Evolutionary conservation across 2,888 invertebrate species (phyloP), one percentile per base, ranked within the genome.

Genomic region (Erebia aethiops): DNA sequence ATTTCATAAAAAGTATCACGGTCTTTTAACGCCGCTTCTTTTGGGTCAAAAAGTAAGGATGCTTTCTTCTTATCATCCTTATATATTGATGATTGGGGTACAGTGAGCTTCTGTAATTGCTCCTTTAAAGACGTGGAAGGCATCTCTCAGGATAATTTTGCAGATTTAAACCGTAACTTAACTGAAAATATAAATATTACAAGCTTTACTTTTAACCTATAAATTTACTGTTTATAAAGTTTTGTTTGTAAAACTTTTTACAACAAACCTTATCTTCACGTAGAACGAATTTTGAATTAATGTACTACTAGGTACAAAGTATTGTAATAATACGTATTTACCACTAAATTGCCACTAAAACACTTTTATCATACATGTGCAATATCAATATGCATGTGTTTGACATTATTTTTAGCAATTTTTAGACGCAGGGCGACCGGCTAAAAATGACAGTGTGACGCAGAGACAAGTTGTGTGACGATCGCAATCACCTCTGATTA

Each of bases 21-120:
- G 80, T 97, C 97, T 80, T 98, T 95, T 57, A 95, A 95, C 0
- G 98, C 98, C 0, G 99, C 99, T 87, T 98, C 98, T 82, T 96
- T 97, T 0, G 97, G 95, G 81, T 98, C 97, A 85, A 99, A 99
- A 1, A 99, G 90, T 77, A 99, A 94, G 0, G 99, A 99, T 13
- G 96, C 94, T 62, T 95, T 95, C 79, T 95, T 96, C 78, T 95
- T 96, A 70, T 95, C 95, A 81, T 96, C 95, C 66, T 94, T 88
- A 49, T 97, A 89, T 5, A 95, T 84, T 2, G 94, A 87, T 0
- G 97, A 96, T 85, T 98, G 97, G 0, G 98, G 98, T 2, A 95
- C 95, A 57, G 95, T 94, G 69, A 98, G 93, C 73, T 95, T 96
- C 79, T 95, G 94, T 51, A 98, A 91, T 90, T 98, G 98, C 77